Evolutionary conservation across 2,797 vertebrate genomes (phyloP), one percentile per base, ranked within the genome.

Genomic region (Enteromius radiatus): DNA sequence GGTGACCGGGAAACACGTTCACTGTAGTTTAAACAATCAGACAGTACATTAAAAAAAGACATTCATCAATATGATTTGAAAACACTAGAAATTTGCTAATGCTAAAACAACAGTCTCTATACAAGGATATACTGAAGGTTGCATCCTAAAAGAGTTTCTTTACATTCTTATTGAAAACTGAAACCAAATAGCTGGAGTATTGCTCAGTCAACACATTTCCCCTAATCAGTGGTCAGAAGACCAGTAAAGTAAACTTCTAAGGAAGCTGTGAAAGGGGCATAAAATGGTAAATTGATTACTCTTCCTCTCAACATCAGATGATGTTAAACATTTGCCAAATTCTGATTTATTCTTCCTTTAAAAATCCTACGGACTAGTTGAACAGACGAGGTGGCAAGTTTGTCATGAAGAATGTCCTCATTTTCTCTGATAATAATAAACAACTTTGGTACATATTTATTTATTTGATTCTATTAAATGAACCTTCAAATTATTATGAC

Each of bases 1-100:
- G 15, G 49, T 68, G 69, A 68, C 63, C 76, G 41, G 28, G 52
- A 78, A 54, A 82, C 59, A 45, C 47, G 36, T 61, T 81, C 52
- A 38, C 12, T 38, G 19, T 5, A 52, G 15, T 81, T 47, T 45
- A 84, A n/a, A 52, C 12, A 70, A 36, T 4, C 12, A 31, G 21
- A 14, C 19, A 80, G n/a, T 14, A 59, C 36, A 78, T 65, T 36
- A 78, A 47, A 65, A 49, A 59, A 78, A 8, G 15, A 43, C n/a
- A n/a, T 2, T 71, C 41, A 61, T 61, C 12, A 59, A 19, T 28
- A 11, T n/a, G 31, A 52, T 52, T 54, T 15, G 47, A 36, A 8
- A 4, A 54, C 14, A 17, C 11, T 36, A 14, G 6, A 15, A 10
- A 14, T 52, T 17, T 28, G 2, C 19, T 2, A 31, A 64, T 33